A percentile compares a stretch with the other conserved stretches of the same genome.
Conservation (phyloP, 2,797 vertebrate genomes). For the Euthynnus affinis region DNA sequence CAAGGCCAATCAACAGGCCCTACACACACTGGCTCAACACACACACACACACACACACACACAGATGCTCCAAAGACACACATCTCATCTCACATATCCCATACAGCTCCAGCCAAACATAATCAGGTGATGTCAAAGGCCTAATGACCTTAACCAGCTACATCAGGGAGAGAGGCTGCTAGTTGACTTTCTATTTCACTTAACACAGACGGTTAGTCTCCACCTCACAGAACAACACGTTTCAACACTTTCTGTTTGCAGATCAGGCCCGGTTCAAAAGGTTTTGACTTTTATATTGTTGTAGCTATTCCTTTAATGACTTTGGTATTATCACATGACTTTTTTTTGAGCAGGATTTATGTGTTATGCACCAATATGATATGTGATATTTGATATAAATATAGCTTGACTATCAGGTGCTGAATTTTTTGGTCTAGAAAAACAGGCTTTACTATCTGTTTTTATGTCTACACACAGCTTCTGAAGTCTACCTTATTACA, state of each 20-base stretch:
- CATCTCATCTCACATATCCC: constrained; percentile 57
- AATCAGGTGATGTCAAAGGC: constrained; percentile 77
- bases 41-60: constrained; percentile 31
- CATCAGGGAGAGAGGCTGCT: constrained; percentile 36
- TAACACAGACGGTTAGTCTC: constrained; percentile 1
- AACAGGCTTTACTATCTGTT: too few relatives aligned
- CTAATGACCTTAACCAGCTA: constrained; percentile 67
- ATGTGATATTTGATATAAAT: not conserved
- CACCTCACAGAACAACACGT: not conserved
- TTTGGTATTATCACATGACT: too few relatives aligned
- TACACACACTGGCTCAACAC: constrained; percentile 53
- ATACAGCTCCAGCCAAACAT: constrained; percentile 65
- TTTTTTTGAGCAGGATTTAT: too few relatives aligned
- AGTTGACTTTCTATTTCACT: not conserved
- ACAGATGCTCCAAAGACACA: constrained; percentile 52
- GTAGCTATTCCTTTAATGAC: too few relatives aligned
- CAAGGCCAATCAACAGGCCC: constrained; percentile 81
- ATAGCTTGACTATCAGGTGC: too few relatives aligned
- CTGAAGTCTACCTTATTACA: too few relatives aligned
- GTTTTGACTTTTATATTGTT: too few relatives aligned
- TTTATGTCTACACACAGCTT: not conserved
- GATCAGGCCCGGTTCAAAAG: not conserved
- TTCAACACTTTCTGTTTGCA: not conserved
- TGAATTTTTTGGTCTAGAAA: too few relatives aligned
- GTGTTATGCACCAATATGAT: not conserved